Conservation (phyloP, 2,888 invertebrate genomes). For the Yponomeuta malinellus region DNA sequence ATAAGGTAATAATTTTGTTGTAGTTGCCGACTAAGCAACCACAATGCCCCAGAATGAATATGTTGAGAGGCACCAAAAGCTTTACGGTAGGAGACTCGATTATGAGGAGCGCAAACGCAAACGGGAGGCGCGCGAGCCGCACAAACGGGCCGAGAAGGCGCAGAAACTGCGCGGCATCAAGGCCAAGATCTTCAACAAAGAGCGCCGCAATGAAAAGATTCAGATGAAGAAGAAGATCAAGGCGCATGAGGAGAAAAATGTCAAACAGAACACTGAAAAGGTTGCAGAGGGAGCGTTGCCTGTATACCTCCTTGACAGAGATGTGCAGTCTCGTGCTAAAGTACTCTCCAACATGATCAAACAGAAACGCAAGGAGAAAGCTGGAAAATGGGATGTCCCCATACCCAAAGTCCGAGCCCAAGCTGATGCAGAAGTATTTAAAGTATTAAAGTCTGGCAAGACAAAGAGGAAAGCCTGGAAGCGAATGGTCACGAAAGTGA, state of each 20-base stretch:
- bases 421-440: conserved; percentile 97
- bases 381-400: conserved; percentile 99
- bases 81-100: conserved; percentile 96
- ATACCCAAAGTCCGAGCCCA: conserved; percentile 98
- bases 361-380: conserved; percentile 99
- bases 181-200: conserved; percentile 97
- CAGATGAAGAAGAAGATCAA: conserved; percentile 99
- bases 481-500: conserved; percentile 99
- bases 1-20: conserved; percentile 61
- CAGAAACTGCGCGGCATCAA: conserved; percentile 95
- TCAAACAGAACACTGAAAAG: conserved; percentile 88
- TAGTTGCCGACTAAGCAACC: conserved; percentile 73
- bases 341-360: conserved; percentile 99
- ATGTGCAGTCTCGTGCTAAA: conserved; percentile 95
- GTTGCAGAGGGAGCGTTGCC: conserved; percentile 95
- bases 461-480: conserved; percentile 98
- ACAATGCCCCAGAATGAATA: conserved; percentile 99
- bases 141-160: conserved; percentile 93
- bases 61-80: conserved; percentile 97
- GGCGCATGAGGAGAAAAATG: conserved; percentile 96
- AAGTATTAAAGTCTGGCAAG: conserved; percentile 93
- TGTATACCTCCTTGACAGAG: conserved; percentile 97
- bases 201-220: conserved; percentile 97
- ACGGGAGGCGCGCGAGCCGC: conserved; percentile 94
- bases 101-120: conserved; percentile 98